Base-by-base conservation (phyloP, 2,797 vertebrate species). In the Echiichthys vipera region DNA sequence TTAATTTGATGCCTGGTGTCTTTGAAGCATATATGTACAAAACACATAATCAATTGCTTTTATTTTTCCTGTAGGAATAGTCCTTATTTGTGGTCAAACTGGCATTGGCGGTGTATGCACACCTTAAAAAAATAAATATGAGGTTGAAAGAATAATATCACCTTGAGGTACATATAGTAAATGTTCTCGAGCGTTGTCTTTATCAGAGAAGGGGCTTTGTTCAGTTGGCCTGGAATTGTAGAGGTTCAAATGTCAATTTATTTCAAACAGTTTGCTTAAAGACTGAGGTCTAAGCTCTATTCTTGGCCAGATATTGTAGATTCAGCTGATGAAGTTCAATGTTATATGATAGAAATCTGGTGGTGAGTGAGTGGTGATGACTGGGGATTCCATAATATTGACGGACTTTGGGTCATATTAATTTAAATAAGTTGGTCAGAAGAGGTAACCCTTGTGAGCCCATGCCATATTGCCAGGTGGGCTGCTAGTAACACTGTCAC, bases 331-430 rank as follows among this genome's bases (percentile, higher is more conserved):
- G 5, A 37, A 20, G 30, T 34, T 37, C 2, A 29, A n/a, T 22
- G 39, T 59, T 43, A 22, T 22, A 36, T 49, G 13, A 59, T 22
- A 49, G 27, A 47, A 53, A 17, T 40, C 25, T 47, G 29, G 30
- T 47, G 36, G 14, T 59, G 47, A 68, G 30, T 56, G 55, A 50
- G 49, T 25, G 7, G 36, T 3, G 51, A 20, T 46, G 34, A 42
- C 63, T 15, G 34, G 29, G 3, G 46, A 39, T 14, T 18, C 40
- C 7, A 34, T 24, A 55, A n/a, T 12, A 2, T 27, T 77, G 14
- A 43, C 9, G 15, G 27, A n/a, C n/a, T 46, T 65, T 61, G 11
- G 5, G 15, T 40, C 29, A 32, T 15, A 39, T 24, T 5, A 42
- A 29, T 29, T 62, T 9, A 66, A 62, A 42, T 29, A 18, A 46